phyloP scores from a whole-genome alignment of 30 jellyfish, hydroid and myxozoan species.

The Rhopilema esculentum region DNA sequence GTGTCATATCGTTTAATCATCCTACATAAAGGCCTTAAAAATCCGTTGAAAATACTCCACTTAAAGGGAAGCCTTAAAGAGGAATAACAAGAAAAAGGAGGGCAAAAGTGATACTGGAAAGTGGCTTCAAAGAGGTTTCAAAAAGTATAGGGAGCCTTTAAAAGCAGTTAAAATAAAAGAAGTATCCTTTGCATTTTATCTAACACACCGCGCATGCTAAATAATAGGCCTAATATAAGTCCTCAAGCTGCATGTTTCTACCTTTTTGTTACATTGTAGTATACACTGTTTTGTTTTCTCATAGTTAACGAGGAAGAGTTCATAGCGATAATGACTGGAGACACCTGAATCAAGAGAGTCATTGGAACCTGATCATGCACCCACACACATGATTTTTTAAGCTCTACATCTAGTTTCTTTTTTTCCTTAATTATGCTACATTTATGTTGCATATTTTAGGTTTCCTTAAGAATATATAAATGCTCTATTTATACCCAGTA shows the following conservation, averaged over 20 bases:
- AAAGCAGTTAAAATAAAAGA: no score
- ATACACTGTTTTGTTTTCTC: neutral
- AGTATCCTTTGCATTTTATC: no score
- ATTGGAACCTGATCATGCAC: neutral
- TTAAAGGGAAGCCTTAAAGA: no score
- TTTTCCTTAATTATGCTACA: neutral
- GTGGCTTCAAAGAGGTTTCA: no score
- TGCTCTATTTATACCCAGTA: neutral
- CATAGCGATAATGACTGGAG: conserved; percentile 97
- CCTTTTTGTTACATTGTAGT: neutral
- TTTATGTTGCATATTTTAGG: neutral
- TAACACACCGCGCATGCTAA: no score
- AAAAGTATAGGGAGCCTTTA: no score
- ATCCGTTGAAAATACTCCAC: no score
- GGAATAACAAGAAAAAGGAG: no score
- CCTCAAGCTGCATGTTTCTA: neutral
- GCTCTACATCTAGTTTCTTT: neutral
- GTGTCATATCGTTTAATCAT: no score
- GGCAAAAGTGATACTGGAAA: no score
- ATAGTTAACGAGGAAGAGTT: conserved; percentile 90
- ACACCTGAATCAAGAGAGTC: conserved; percentile 56
- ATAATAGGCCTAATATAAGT: no score
- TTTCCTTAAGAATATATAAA: neutral
- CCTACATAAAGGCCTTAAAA: no score
- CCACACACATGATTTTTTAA: neutral